phyloP scores from a whole-genome alignment of 30 jellyfish, hydroid and myxozoan genomes.

The Aurelia sp. region DNA sequence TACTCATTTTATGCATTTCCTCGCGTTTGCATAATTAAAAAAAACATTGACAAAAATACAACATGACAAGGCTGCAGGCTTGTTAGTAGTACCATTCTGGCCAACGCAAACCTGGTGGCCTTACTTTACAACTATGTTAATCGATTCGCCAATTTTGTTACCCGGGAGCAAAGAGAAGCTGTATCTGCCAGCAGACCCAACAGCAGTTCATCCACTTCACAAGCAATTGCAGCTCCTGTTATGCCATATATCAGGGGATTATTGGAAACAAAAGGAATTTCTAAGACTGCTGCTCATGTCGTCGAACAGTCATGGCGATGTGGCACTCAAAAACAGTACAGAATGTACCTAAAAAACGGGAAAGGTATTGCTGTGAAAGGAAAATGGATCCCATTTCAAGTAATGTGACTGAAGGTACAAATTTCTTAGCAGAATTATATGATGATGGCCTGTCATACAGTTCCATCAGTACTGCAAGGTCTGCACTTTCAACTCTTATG shows the following conservation, averaged over 20 bases:
- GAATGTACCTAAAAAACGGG: conserved; percentile 10
- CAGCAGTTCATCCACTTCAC: conserved; percentile 14
- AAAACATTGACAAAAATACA: conserved; percentile 36
- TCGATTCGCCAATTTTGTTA: conserved; percentile 10
- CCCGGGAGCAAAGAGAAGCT: conserved; percentile 7
- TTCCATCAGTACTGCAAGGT: conserved; percentile 26
- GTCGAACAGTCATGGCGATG: conserved; percentile 15
- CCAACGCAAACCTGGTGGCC: conserved; percentile 82
- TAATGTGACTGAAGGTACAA: conserved; percentile 10
- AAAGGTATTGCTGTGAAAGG: conserved; percentile 13
- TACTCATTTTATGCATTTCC: conserved; percentile 53
- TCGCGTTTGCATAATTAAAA: conserved; percentile 34
- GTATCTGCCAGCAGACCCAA: conserved; percentile 24
- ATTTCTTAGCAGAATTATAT: conserved; percentile 4
- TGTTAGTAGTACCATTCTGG: conserved; percentile 71
- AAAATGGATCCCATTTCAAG: conserved; percentile 13
- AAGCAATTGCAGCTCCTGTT: conserved; percentile 15
- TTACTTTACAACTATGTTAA: conserved; percentile 10
- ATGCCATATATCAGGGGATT: conserved; percentile 50
- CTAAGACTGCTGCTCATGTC: not conserved
- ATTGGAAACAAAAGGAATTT: conserved; percentile 11
- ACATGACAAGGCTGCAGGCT: conserved; percentile 60
- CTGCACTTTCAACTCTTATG: conserved; percentile 26
- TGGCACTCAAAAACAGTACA: conserved; percentile 41
- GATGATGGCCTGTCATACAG: conserved; percentile 25